Evolutionary conservation across 2,113 vertebrate genomes (phyloP), one percentile per base, ranked within the genome.

Genomic region (Chitala chitala): DNA sequence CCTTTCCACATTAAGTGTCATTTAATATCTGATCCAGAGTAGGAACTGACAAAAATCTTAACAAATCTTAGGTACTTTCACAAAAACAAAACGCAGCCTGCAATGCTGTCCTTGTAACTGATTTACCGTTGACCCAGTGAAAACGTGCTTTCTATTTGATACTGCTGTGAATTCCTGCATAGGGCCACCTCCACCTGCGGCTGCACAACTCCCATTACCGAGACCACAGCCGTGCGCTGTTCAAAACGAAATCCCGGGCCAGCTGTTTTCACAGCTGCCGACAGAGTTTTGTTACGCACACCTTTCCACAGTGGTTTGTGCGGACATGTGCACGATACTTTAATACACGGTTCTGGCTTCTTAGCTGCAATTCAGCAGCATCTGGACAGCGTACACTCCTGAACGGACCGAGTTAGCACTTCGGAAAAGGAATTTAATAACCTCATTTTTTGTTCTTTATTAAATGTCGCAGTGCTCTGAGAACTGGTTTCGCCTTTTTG

Each of bases 221-320:
- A 72, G 36, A 72, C 71, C 70, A 58, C 36, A 79, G 79, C 76
- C 79, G 5, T 69, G 26, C n/a, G 6, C 12, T 42, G 77, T 81
- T 76, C 69, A 74, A 76, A 77, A 53, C 75, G 76, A 84, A 79
- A 65, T 24, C 74, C 64, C 51, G 46, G 17, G 71, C 24, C 61
- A 63, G 24, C 77, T 79, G 77, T 87, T 86, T 86, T 82, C 73
- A 84, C 84, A 86, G 87, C 80, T 88, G 87, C 75, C 51, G 73
- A 59, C 15, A 61, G 38, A n/a, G 55, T 56, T 59, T 72, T 72
- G 26, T 61, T 48, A 24, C 26, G 20, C 17, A 42, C 3, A 42
- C 29, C 29, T 55, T 69, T 69, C 65, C 64, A 58, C 51, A 12
- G 33, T 10, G 13, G 40, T 55, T 31, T 33, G 31, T 44, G 20